Evolutionary conservation across 1,140 invertebrate species (phyloP).

Genomic region (Orussus abietinus): DNA sequence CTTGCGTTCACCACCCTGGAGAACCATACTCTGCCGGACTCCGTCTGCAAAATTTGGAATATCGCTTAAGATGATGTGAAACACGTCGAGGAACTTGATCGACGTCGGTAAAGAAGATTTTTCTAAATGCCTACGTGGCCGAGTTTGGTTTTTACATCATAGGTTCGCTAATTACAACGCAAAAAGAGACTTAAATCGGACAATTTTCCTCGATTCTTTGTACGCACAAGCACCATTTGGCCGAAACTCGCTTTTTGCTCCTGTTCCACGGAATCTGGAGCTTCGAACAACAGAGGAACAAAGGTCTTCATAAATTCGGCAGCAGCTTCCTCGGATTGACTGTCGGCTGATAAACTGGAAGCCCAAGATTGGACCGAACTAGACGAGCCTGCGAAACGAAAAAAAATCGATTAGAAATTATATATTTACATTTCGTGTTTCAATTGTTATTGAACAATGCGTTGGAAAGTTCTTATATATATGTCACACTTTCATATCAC

Average conservation of each 20-base stretch:
- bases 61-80: no score
- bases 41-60: conserved; percentile 44
- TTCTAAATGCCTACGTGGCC: no score
- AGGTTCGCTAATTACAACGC: background rate
- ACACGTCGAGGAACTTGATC: no score
- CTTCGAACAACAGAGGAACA: conserved; percentile 65
- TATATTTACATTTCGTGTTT: no score
- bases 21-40: conserved; percentile 65
- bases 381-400: conserved; percentile 57
- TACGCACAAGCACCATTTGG: conserved; percentile 56
- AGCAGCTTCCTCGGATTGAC: conserved; percentile 64
- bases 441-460: no score
- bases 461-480: no score
- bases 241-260: conserved; percentile 69
- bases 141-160: no score
- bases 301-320: conserved; percentile 72
- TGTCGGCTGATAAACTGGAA: conserved; percentile 68
- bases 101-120: no score
- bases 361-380: conserved; percentile 70
- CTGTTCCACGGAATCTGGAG: conserved; percentile 54
- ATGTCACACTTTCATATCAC: no score
- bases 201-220: background rate
- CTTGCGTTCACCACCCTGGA: conserved; percentile 72
- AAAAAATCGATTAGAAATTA: conserved; percentile 8
- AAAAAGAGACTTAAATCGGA: no score